Conservation (phyloP, 2,797 vertebrate genomes). For the Echeneis naucrates region DNA sequence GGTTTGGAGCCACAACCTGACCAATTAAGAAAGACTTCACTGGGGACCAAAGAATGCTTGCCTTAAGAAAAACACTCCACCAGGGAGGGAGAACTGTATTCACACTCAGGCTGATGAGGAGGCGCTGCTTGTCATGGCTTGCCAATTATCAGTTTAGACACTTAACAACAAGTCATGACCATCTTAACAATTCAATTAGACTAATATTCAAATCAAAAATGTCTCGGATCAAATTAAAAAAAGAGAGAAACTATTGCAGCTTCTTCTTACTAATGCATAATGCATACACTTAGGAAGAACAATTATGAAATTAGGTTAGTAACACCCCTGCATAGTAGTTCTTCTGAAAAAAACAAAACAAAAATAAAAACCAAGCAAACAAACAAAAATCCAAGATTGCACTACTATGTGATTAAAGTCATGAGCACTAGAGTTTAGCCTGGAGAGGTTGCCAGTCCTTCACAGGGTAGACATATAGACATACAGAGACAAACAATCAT, state of each 20-base stretch:
- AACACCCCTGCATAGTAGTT: not conserved
- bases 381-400: too few relatives aligned
- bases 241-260: not conserved
- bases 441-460: too few relatives aligned
- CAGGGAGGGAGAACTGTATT: slow-evolving; percentile 26
- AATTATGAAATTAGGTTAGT: not conserved
- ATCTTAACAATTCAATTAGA: slow-evolving; percentile 18
- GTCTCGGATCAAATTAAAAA: not conserved
- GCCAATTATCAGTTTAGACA: slow-evolving; percentile 37
- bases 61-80: too few relatives aligned
- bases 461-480: too few relatives aligned
- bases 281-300: not conserved
- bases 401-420: too few relatives aligned
- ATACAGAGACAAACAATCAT: too few relatives aligned
- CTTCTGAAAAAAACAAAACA: too few relatives aligned
- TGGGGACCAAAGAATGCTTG: slow-evolving; percentile 32
- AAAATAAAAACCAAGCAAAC: too few relatives aligned
- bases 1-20: slow-evolving; percentile 55
- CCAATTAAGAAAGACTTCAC: slow-evolving; percentile 57
- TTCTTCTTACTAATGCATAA: not conserved
- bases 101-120: slow-evolving; percentile 39
- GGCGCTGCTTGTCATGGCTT: slow-evolving; percentile 50
- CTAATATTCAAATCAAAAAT: not conserved
- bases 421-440: too few relatives aligned
- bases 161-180: slow-evolving; percentile 35